phyloP scores from a whole-genome alignment of 2,113 vertebrate species.

The Nicator chloris region DNA sequence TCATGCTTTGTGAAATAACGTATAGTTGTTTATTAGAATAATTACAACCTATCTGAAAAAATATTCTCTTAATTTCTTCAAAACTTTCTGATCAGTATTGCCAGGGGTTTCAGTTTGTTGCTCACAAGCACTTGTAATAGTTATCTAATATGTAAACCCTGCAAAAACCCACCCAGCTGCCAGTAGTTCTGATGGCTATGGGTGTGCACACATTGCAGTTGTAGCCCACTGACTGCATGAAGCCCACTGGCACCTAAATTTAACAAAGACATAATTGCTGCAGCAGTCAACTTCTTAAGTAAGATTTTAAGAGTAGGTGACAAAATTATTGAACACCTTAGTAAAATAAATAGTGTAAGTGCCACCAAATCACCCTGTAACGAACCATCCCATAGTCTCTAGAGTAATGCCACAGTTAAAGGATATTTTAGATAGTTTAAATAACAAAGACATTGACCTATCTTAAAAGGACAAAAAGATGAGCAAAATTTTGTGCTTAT shows the following conservation, averaged over 20 bases:
- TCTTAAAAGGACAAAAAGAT: neutral
- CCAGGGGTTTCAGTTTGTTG: neutral
- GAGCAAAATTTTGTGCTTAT: neutral
- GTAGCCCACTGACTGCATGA: neutral
- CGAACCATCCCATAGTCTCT: neutral
- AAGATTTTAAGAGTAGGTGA: neutral
- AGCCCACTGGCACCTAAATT: neutral
- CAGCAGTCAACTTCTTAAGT: neutral
- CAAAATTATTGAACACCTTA: neutral
- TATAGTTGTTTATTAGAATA: neutral
- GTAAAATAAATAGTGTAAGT: neutral
- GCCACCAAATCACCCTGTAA: neutral
- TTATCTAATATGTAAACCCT: neutral
- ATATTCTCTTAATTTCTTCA: neutral
- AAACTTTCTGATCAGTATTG: neutral
- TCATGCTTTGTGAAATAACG: neutral
- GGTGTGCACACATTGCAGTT: neutral
- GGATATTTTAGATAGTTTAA: neutral
- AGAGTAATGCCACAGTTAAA: neutral
- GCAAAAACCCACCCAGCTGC: neutral
- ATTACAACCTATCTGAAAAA: neutral
- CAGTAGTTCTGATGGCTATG: neutral
- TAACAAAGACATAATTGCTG: neutral
- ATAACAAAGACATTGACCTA: neutral
- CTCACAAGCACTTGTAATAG: neutral